Evolutionary conservation across 2,888 invertebrate genomes (phyloP).

Genomic region (Shargacucullia verbasci): DNA sequence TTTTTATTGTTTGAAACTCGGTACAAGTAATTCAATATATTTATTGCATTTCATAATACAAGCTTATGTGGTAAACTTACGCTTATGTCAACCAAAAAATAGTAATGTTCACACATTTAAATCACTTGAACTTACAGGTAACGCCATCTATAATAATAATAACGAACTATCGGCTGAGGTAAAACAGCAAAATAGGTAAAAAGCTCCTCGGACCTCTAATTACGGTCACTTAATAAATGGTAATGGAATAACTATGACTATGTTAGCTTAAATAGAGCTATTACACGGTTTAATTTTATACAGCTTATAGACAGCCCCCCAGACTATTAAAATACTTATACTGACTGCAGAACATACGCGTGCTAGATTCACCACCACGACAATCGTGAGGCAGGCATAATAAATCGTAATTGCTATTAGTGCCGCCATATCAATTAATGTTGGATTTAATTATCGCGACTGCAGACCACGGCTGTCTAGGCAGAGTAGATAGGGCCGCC

Average conservation of each 20-base stretch:
- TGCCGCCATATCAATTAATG: conserved; percentile 79
- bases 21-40: no score
- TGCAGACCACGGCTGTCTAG: conserved; percentile 73
- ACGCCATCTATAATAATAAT: conserved; percentile 16
- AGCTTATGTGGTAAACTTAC: no score
- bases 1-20: no score
- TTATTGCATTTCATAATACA: no score
- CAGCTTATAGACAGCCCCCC: conserved; percentile 9
- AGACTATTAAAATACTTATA: conserved; percentile 24
- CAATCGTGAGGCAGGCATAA: conserved; percentile 58
- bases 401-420: conserved; percentile 77
- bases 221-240: no score
- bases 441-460: conserved; percentile 81
- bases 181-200: no score
- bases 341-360: conserved; percentile 17
- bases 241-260: conserved; percentile 20
- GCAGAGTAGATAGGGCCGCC: conserved; percentile 61
- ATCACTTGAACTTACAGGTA: background rate
- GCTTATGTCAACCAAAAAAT: no score
- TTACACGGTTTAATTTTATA: conserved; percentile 13
- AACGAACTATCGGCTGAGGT: conserved; percentile 11
- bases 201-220: conserved; percentile 3
- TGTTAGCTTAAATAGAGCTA: conserved; percentile 16
- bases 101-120: no score
- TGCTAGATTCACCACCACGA: conserved; percentile 37